Evolutionary conservation across 2,113 vertebrate species (phyloP).

Genomic region (Cryptotis parvus): DNA sequence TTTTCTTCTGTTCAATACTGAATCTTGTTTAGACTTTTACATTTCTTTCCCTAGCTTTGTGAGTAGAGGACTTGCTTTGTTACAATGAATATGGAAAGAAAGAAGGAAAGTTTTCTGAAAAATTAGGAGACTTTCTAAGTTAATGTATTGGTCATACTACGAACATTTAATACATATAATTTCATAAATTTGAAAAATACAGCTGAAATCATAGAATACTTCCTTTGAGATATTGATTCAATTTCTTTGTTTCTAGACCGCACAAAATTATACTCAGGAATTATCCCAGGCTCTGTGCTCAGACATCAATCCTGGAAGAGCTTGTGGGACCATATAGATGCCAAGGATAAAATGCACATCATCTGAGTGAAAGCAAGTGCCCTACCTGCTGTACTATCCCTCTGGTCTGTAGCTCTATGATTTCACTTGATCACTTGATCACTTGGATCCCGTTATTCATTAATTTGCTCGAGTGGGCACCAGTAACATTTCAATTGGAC

Average conservation of each 20-base stretch:
- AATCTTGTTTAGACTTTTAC: neutral
- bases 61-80: constrained; percentile 12
- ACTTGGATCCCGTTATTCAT: too few relatives aligned
- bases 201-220: neutral
- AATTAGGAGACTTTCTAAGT: neutral
- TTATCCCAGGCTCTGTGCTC: too few relatives aligned
- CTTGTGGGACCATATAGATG: too few relatives aligned
- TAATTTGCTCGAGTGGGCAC: too few relatives aligned
- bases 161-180: neutral
- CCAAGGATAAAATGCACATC: neutral
- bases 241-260: neutral
- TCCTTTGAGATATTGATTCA: neutral
- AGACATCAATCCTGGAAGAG: neutral
- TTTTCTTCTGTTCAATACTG: too few relatives aligned
- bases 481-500: too few relatives aligned
- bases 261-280: too few relatives aligned
- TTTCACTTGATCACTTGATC: too few relatives aligned
- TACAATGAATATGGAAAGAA: neutral
- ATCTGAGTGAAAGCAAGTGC: neutral
- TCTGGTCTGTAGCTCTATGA: too few relatives aligned
- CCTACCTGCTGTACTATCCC: neutral
- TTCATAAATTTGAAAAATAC: constrained; percentile 2
- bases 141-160: neutral
- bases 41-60: neutral
- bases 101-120: neutral